Evolutionary conservation across 2,888 invertebrate species (phyloP).

Genomic region (Trachelus stipa): DNA sequence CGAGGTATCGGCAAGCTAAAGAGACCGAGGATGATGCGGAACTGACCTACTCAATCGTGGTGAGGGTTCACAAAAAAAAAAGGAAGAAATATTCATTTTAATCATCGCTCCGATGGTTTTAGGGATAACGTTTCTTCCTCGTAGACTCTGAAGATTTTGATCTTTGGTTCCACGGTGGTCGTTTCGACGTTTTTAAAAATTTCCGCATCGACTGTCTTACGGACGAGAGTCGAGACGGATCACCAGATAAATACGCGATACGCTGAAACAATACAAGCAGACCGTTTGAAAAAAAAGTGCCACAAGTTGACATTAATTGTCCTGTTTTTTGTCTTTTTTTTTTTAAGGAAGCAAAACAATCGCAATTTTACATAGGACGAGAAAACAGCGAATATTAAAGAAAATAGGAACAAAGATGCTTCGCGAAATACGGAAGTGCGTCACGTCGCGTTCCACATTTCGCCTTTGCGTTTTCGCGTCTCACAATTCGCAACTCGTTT

Average conservation of each 20-base stretch:
- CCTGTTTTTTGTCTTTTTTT: not conserved
- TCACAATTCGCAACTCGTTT: constrained; percentile 9
- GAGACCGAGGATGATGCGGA: not conserved
- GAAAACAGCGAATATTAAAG: not conserved
- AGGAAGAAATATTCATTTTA: not conserved
- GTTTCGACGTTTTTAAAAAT: not conserved
- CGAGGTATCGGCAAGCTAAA: not conserved
- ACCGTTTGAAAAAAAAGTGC: not conserved
- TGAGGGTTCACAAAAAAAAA: not conserved
- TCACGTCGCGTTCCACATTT: not conserved
- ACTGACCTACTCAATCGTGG: not conserved
- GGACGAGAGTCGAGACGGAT: not conserved
- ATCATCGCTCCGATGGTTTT: not conserved
- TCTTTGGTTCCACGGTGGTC: not conserved
- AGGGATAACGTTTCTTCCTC: not conserved
- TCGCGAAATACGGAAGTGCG: not conserved
- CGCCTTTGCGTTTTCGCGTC: not conserved
- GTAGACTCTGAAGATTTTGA: not conserved
- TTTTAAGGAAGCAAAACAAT: not conserved
- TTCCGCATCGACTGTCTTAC: not conserved
- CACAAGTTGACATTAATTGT: not conserved
- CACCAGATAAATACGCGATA: not conserved
- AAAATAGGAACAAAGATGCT: not conserved
- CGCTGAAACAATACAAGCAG: not conserved
- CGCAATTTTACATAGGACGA: not conserved